These are phyloP conservation scores for Fragum sueziense DNA, from an alignment of 2,888 invertebrate species.

Conservation along the genomic window DNA sequence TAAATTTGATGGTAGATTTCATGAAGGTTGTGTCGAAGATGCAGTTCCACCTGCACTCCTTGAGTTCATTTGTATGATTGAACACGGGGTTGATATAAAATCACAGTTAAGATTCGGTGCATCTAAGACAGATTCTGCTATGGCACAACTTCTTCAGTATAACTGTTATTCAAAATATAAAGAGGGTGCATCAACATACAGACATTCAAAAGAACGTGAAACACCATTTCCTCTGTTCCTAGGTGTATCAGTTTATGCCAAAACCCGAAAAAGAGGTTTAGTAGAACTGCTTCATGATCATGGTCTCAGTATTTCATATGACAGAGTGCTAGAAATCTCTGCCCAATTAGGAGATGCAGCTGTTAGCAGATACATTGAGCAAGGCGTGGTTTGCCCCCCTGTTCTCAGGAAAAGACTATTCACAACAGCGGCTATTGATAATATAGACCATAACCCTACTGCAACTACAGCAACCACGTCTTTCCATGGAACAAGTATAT, in stretches of 20 bases:
- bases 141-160: not conserved
- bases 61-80: conserved; percentile 52
- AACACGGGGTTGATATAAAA: conserved; percentile 44
- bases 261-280: conserved; percentile 55
- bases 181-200: conserved; percentile 10
- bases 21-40: conserved; percentile 42
- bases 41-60: conserved; percentile 38
- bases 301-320: conserved; percentile 55
- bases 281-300: conserved; percentile 9
- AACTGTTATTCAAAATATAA: conserved; percentile 31
- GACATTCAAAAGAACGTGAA: conserved; percentile 37
- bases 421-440: conserved; percentile 62
- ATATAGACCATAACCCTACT: conserved; percentile 61
- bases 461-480: not conserved
- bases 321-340: conserved; percentile 64
- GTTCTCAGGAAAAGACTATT: conserved; percentile 56
- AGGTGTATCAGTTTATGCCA: conserved; percentile 50
- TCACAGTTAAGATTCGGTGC: conserved; percentile 37
- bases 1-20: conserved; percentile 46
- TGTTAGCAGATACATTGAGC: conserved; percentile 41
- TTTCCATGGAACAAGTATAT: conserved; percentile 49
- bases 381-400: conserved; percentile 54
- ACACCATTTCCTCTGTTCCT: conserved; percentile 39
- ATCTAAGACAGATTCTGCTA: conserved; percentile 25
- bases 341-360: conserved; percentile 54